These are phyloP conservation scores for Pelecanoides urinatrix DNA, from an alignment of 2,113 vertebrate genomes.

Conservation along the genomic window DNA sequence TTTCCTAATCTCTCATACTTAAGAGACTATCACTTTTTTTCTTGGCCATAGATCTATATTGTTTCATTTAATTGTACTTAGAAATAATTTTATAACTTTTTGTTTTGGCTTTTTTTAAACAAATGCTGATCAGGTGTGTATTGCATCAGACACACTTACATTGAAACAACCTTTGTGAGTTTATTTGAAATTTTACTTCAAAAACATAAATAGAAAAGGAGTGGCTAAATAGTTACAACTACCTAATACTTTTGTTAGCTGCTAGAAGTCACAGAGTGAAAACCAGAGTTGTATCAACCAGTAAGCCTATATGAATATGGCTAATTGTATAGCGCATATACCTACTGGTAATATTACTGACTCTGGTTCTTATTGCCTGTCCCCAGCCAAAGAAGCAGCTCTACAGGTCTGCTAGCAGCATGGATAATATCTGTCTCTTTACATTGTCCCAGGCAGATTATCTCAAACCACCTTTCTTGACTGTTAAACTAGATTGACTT, in stretches of 20 bases:
- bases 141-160: not conserved
- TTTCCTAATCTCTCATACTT: not conserved
- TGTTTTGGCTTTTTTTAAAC: not conserved
- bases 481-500: not conserved
- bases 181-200: not conserved
- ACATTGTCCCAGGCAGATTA: not conserved
- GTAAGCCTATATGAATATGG: not conserved
- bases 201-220: not conserved
- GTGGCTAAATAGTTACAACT: not conserved
- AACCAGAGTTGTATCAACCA: not conserved
- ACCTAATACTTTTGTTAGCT: not conserved
- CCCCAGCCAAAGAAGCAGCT: not conserved
- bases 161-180: not conserved
- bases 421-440: not conserved
- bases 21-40: not conserved
- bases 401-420: not conserved
- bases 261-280: not conserved
- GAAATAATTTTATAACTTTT: not conserved
- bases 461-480: not conserved
- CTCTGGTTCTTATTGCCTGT: not conserved
- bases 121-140: not conserved
- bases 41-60: not conserved
- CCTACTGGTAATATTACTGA: not conserved
- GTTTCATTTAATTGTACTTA: not conserved
- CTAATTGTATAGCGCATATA: not conserved